Percentiles rank a stretch among this genome's conserved stretches.
These are phyloP conservation scores for Microctenopoma lineatum DNA, from an alignment of 2,797 vertebrate genomes.

Conservation along the genomic window DNA sequence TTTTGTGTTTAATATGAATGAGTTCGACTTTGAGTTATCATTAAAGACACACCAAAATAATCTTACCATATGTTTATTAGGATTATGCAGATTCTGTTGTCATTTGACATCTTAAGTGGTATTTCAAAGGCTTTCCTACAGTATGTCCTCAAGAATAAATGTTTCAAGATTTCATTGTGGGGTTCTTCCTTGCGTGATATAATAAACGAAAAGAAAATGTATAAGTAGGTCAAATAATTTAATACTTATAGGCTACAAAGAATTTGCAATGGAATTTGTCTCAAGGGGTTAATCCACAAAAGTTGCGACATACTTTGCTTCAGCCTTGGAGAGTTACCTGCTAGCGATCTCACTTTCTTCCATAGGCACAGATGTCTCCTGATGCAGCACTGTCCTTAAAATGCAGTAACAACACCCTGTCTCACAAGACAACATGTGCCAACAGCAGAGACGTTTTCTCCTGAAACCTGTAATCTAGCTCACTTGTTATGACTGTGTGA, in stretches of 20 bases:
- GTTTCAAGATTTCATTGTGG: too few species aligned
- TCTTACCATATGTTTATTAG: too few species aligned
- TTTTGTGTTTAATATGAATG: background rate
- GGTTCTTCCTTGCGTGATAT: background rate
- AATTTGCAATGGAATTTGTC: background rate
- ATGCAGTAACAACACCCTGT: slow-evolving; percentile 41
- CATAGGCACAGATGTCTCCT: slow-evolving; percentile 39
- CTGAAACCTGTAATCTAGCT: slow-evolving; percentile 54
- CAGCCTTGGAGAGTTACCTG: slow-evolving; percentile 57
- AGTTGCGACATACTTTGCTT: slow-evolving; percentile 26
- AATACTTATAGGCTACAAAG: background rate
- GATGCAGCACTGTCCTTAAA: slow-evolving; percentile 46
- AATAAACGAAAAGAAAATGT: background rate
- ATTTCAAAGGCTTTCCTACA: background rate
- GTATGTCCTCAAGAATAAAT: background rate
- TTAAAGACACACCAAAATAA: background rate
- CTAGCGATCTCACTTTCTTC: slow-evolving; percentile 36
- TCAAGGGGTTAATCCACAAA: slow-evolving; percentile 47
- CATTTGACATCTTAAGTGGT: background rate
- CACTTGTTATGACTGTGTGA: slow-evolving; percentile 25
- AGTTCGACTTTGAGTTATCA: background rate
- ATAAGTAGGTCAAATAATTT: background rate
- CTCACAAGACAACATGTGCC: slow-evolving; percentile 41
- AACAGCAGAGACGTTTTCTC: slow-evolving; percentile 14
- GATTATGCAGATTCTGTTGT: background rate